Evolutionary conservation across 2,888 invertebrate species (phyloP).

Genomic region (Furcula furcula): DNA sequence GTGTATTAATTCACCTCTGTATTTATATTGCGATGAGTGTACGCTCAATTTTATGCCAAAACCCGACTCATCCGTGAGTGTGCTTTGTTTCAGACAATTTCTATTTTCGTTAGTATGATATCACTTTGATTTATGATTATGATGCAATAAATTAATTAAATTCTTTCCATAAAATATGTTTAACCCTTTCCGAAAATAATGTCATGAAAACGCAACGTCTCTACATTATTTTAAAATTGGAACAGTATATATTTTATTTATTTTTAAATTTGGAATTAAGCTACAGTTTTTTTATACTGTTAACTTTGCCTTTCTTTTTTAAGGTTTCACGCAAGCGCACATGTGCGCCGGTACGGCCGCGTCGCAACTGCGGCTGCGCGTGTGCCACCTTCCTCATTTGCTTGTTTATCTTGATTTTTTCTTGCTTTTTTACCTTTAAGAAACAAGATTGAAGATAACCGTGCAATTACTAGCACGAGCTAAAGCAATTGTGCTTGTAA

Average conservation of each 20-base stretch:
- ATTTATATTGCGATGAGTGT: conserved; percentile 42
- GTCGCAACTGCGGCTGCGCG: conserved; percentile 47
- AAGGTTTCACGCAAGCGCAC: conserved; percentile 37
- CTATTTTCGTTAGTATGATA: conserved; percentile 29
- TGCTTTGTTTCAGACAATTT: conserved; percentile 23
- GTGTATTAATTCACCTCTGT: conserved; percentile 34
- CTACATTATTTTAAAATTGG: conserved; percentile 5
- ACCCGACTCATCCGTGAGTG: conserved; percentile 35
- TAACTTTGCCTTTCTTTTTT: not conserved
- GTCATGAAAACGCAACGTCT: too few relatives aligned
- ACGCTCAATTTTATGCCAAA: conserved; percentile 47
- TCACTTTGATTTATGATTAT: conserved; percentile 13
- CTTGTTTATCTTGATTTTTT: conserved; percentile 33
- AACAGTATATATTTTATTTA: not conserved
- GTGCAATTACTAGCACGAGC: conserved; percentile 44
- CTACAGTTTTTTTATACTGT: not conserved
- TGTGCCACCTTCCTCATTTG: conserved; percentile 36
- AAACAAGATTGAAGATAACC: conserved; percentile 22
- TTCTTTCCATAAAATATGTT: too few relatives aligned
- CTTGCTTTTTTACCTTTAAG: conserved; percentile 24
- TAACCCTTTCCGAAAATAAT: too few relatives aligned
- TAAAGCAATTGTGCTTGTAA: conserved; percentile 11
- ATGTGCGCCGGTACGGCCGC: conserved; percentile 46
- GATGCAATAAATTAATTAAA: conserved; percentile 9
- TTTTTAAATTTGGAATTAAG: not conserved